Conservation (phyloP, 2,888 invertebrate species). For the Harpalus rufipes region DNA sequence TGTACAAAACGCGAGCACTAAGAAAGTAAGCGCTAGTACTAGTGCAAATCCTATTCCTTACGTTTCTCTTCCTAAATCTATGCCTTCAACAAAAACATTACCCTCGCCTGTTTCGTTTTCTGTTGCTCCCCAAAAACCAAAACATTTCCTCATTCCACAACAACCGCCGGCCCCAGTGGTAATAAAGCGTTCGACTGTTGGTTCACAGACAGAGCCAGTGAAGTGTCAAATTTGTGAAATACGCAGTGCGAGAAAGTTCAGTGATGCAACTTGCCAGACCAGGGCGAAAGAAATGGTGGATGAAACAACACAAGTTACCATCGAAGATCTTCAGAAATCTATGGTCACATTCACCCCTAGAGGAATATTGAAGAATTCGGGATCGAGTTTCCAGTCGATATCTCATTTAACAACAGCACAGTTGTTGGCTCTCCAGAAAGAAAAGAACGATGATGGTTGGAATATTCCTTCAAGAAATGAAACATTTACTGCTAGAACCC, state of each 20-base stretch:
- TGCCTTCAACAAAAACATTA: neutral
- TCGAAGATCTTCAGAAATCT: slow-evolving; percentile 72
- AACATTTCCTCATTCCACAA: slow-evolving; percentile 36
- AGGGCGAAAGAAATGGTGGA: slow-evolving; percentile 69
- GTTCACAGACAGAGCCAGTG: slow-evolving; percentile 72
- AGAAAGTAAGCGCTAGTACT: slow-evolving; percentile 2
- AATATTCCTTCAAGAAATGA: slow-evolving; percentile 37
- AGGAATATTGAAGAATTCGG: slow-evolving; percentile 69
- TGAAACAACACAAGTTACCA: slow-evolving; percentile 74
- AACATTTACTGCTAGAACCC: slow-evolving; percentile 12
- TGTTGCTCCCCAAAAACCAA: slow-evolving; percentile 15
- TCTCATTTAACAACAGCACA: slow-evolving; percentile 76
- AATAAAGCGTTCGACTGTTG: slow-evolving; percentile 31
- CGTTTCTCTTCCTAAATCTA: neutral
- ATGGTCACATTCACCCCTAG: slow-evolving; percentile 70
- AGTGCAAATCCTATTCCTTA: neutral
- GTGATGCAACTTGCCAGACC: slow-evolving; percentile 69
- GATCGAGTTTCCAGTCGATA: slow-evolving; percentile 72
- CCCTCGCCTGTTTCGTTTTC: slow-evolving; percentile 44
- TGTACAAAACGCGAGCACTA: neutral
- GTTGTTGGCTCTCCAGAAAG: slow-evolving; percentile 71
- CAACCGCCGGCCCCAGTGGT: slow-evolving; percentile 32
- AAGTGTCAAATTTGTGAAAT: slow-evolving; percentile 73
- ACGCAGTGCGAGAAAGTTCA: slow-evolving; percentile 71
- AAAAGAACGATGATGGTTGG: slow-evolving; percentile 54